Base-by-base conservation (phyloP, 2,888 invertebrate species). In the Amblyteles armatorius region DNA sequence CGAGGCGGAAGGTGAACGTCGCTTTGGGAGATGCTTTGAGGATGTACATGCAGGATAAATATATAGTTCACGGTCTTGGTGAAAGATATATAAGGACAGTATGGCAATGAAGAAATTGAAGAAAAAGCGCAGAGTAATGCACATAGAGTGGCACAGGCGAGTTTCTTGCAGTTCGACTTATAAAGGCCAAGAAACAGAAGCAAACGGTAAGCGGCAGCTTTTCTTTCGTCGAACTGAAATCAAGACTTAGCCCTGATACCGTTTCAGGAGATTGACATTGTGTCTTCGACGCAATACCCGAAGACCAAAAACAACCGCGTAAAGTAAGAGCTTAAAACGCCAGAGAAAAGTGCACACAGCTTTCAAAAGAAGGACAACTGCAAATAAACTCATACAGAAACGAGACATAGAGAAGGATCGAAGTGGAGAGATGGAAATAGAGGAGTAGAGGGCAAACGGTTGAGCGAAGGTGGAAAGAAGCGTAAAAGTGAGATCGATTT, bases 221-320 rank as follows among this genome's bases (percentile, higher is more conserved):
- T 48, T 19, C 48, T 69, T 48, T 40, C 26, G 19, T 36, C 50
- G 50, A 52, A 69, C 13, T 22, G 55, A n/a, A 79, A 26, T 73
- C 68, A 63, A 73, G 68, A 74, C 60, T 57, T 13, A 60, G 22
- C 29, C n/a, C 44, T 22, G 6, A 22, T 63, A 40, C 52, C 67
- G 65, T 72, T 71, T 29, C 44, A 19, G 11, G 29, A 72, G 44
- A 63, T 26, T 6, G 65, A 72, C 72, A 65, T 48, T 72, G 67
- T 55, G 29, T 55, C 44, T 48, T 29, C 33, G 22, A 67, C 57
- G 44, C 55, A 52, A 78, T 52, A 29, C 26, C 44, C 22, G 19
- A 72, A 48, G 13, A 36, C 13, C 36, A 60, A 16, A 22, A 33
- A 44, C 26, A 19, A 26, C 22, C 5, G n/a, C 48, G 48, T 48